A percentile compares a stretch with the other conserved stretches of the same genome.
Evolutionary conservation across 1,140 invertebrate genomes (phyloP).

Genomic region (Caerostris extrusa): DNA sequence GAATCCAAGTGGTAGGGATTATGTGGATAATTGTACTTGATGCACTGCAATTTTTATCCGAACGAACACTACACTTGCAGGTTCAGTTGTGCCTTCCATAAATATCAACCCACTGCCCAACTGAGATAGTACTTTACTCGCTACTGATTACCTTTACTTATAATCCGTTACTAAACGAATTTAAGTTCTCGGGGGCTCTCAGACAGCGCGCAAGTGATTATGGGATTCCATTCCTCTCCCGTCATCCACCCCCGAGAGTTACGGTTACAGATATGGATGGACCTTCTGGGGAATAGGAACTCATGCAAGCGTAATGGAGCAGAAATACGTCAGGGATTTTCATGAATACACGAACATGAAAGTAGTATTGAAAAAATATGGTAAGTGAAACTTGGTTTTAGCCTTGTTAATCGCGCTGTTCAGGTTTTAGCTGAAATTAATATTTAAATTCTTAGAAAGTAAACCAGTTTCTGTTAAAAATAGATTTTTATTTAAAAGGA

Average conservation of each 20-base stretch:
- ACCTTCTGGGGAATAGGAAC: too few relatives aligned
- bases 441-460: too few relatives aligned
- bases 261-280: not conserved
- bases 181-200: not conserved
- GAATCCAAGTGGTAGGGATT: too few relatives aligned
- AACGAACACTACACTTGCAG: not conserved
- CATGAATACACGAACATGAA: not conserved
- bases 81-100: not conserved
- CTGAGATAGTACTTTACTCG: not conserved
- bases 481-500: too few relatives aligned
- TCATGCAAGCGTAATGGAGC: not conserved
- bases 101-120: not conserved
- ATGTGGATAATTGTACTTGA: too few relatives aligned
- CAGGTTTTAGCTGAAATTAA: too few relatives aligned
- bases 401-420: too few relatives aligned
- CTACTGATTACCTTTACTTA: not conserved
- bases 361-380: too few relatives aligned
- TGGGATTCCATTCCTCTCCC: not conserved
- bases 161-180: constrained; percentile 6
- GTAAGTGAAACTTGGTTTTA: too few relatives aligned
- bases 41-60: too few relatives aligned
- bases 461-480: too few relatives aligned
- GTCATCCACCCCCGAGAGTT: not conserved
- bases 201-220: not conserved
- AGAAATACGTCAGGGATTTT: not conserved